Conservation (phyloP, 2,113 vertebrate species). For the Scomber scombrus region DNA sequence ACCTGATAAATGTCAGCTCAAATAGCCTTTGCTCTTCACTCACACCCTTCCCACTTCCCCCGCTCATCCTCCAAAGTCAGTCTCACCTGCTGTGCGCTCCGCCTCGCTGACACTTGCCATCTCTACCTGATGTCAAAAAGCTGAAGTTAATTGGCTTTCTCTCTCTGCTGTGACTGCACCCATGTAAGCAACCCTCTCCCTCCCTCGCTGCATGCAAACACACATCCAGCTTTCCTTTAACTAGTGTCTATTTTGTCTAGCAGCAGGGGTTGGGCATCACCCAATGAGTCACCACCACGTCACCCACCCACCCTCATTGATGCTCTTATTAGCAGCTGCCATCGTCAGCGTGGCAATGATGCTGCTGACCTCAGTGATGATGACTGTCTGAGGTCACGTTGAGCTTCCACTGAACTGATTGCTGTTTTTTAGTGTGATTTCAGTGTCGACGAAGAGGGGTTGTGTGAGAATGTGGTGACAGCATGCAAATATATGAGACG, state of each 20-base stretch:
- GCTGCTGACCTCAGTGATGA: conserved; percentile 61
- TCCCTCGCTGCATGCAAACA: neutral
- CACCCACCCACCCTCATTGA: conserved; percentile 30
- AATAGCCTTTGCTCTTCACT: conserved; percentile 26
- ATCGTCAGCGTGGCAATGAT: conserved; percentile 46
- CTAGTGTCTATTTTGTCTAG: conserved; percentile 24
- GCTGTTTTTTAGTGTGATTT: conserved; percentile 43
- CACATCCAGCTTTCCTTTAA: neutral
- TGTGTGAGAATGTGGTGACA: conserved; percentile 10
- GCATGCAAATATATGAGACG: neutral
- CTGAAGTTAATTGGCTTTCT: conserved; percentile 21
- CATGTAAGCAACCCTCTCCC: neutral
- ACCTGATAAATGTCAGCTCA: conserved; percentile 65
- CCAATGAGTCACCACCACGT: conserved; percentile 61
- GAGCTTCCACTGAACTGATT: conserved; percentile 29
- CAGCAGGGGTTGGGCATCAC: conserved; percentile 35
- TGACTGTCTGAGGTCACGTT: conserved; percentile 54
- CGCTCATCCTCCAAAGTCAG: neutral
- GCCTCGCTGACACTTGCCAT: conserved; percentile 1
- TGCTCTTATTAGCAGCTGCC: conserved; percentile 72
- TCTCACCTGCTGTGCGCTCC: conserved; percentile 35
- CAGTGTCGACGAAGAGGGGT: neutral
- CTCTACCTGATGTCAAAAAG: conserved; percentile 45
- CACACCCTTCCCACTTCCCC: neutral
- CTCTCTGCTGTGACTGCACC: conserved; percentile 8